phyloP scores from a whole-genome alignment of 2,888 invertebrate genomes.

The Acleris holmiana region DNA sequence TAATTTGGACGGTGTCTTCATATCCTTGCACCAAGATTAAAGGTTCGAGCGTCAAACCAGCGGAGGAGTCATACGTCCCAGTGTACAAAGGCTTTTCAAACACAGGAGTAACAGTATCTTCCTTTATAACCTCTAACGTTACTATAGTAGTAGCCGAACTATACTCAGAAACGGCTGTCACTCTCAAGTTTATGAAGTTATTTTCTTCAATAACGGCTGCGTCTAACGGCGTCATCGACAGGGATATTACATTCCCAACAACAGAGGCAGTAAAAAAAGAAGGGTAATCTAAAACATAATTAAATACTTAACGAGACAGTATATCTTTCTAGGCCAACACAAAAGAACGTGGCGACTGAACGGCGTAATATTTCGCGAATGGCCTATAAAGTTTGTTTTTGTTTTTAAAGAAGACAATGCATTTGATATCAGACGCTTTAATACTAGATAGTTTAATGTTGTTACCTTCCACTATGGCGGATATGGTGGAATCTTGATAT shows the following conservation, averaged over 20 bases:
- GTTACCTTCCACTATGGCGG: conserved; percentile 44
- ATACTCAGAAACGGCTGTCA: conserved; percentile 52
- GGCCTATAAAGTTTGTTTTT: background rate
- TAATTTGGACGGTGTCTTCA: conserved; percentile 56
- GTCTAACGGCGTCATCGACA: conserved; percentile 55
- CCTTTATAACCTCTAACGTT: conserved; percentile 64
- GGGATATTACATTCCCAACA: conserved; percentile 50
- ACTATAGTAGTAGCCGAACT: conserved; percentile 55
- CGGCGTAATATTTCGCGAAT: background rate
- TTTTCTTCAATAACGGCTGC: conserved; percentile 55
- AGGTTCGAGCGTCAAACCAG: conserved; percentile 53
- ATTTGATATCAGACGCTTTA: background rate
- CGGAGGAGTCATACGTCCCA: conserved; percentile 53
- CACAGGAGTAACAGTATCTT: conserved; percentile 62
- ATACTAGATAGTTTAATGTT: conserved; percentile 1
- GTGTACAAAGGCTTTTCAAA: conserved; percentile 59
- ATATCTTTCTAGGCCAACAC: conserved; percentile 9
- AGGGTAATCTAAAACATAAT: conserved; percentile 52
- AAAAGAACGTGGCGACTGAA: conserved; percentile 5
- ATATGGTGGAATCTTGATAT: conserved; percentile 49
- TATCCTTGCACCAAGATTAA: conserved; percentile 62
- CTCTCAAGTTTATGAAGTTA: conserved; percentile 55
- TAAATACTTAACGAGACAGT: conserved; percentile 11
- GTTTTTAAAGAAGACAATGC: background rate
- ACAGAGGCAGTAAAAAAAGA: conserved; percentile 51